phyloP scores from a whole-genome alignment of 2,797 vertebrate species.

The Aselliscus stoliczkanus region DNA sequence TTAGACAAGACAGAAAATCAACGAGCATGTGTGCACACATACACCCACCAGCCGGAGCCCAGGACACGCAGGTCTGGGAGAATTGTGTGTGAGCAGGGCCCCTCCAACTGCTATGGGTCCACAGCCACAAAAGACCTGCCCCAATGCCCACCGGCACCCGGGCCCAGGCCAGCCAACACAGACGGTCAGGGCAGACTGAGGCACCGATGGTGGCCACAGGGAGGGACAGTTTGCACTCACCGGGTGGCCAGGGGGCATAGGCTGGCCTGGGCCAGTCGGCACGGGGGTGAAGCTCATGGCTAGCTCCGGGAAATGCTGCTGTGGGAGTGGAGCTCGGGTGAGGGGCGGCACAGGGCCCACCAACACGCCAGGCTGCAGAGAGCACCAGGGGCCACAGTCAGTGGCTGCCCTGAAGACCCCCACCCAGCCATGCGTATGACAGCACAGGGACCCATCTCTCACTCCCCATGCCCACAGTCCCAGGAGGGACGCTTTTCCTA shows the following conservation, averaged over 20 bases:
- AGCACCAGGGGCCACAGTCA: not conserved
- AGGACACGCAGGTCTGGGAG: too few relatives aligned
- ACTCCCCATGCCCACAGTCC: not conserved
- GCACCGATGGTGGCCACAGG: not conserved
- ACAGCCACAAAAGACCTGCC: not conserved
- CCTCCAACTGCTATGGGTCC: not conserved
- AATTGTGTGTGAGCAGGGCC: not conserved
- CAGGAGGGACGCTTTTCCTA: not conserved
- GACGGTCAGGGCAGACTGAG: not conserved
- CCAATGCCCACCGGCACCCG: not conserved
- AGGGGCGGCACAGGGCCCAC: conserved; percentile 59
- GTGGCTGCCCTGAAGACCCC: not conserved
- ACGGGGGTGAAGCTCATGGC: conserved; percentile 75
- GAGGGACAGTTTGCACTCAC: conserved; percentile 66
- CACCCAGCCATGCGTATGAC: not conserved
- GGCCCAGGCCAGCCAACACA: not conserved
- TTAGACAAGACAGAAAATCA: not conserved
- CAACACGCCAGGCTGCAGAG: conserved; percentile 77
- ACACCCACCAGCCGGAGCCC: not conserved
- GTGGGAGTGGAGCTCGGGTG: conserved; percentile 69
- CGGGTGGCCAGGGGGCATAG: conserved; percentile 80
- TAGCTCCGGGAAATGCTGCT: conserved; percentile 83
- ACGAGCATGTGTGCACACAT: not conserved
- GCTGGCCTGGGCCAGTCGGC: conserved; percentile 75
- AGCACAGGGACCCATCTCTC: not conserved